Evolutionary conservation across 2,888 invertebrate species (phyloP).

Genomic region (Acleris holmiana): DNA sequence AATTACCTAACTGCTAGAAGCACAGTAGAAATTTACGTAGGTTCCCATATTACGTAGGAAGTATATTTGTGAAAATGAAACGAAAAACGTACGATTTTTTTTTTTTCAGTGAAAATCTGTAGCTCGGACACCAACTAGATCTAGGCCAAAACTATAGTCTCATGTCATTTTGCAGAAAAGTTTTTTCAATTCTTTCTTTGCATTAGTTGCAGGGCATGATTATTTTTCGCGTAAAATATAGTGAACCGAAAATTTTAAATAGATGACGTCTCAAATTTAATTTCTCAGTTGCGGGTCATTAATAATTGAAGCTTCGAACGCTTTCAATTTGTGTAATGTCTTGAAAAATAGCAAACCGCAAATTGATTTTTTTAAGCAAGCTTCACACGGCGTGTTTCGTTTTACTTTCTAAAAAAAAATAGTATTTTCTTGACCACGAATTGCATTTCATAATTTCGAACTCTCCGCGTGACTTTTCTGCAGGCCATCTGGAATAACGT

Average conservation of each 20-base stretch:
- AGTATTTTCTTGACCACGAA: too few relatives aligned
- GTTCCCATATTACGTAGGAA: neutral
- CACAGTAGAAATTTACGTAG: conserved; percentile 25
- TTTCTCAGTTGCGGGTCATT: neutral
- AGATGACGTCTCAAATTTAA: neutral
- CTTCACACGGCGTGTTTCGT: too few relatives aligned
- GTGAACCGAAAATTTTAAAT: neutral
- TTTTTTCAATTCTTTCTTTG: neutral
- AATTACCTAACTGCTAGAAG: conserved; percentile 13
- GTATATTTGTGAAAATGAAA: neutral
- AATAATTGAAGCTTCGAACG: neutral
- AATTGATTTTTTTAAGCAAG: too few relatives aligned
- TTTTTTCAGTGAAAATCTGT: conserved; percentile 40
- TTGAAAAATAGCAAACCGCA: too few relatives aligned
- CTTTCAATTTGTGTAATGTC: too few relatives aligned
- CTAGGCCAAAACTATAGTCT: conserved; percentile 24
- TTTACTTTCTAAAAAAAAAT: too few relatives aligned
- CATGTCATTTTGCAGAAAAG: conserved; percentile 19
- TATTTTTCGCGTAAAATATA: neutral
- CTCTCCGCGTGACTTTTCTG: neutral
- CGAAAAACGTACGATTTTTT: conserved; percentile 36
- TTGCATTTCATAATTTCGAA: neutral
- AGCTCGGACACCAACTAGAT: conserved; percentile 64
- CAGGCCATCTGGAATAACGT: conserved; percentile 4
- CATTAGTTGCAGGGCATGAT: neutral